These are phyloP conservation scores for Leptopilina boulardi DNA, from an alignment of 1,140 invertebrate species.

Conservation along the genomic window DNA sequence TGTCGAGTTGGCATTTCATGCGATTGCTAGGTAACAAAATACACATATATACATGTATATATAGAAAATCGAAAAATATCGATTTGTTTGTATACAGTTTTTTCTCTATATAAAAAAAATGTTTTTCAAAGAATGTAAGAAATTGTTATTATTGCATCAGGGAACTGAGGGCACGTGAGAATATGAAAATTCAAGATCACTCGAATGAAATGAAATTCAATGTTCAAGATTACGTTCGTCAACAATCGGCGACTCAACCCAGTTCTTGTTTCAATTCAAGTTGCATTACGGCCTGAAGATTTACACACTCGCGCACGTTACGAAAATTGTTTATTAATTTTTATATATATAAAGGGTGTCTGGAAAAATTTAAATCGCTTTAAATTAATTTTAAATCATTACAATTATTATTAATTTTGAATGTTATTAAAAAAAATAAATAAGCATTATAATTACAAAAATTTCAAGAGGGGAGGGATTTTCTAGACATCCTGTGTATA, in stretches of 20 bases:
- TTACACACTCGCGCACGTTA: constrained; percentile 30
- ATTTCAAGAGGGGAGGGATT: no score
- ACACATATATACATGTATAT: neutral
- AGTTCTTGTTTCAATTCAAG: constrained; percentile 71
- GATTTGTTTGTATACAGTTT: constrained; percentile 22
- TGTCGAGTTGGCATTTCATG: constrained; percentile 88
- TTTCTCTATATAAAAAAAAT: neutral
- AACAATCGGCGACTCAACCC: constrained; percentile 79
- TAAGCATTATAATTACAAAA: no score
- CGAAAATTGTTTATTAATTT: no score
- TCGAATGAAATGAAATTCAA: constrained; percentile 80
- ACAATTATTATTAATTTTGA: no score
- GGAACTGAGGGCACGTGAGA: constrained; percentile 80
- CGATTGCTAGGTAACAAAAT: constrained; percentile 81
- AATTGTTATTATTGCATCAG: constrained; percentile 68
- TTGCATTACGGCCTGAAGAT: constrained; percentile 69
- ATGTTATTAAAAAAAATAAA: no score
- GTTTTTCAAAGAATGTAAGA: neutral
- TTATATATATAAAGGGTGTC: no score
- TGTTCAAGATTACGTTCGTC: constrained; percentile 82
- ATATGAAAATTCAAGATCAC: constrained; percentile 51
- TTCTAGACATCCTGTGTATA: no score
- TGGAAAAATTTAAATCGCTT: no score
- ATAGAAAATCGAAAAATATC: neutral
- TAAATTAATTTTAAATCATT: no score